Conservation (phyloP, 1,140 invertebrate species). For the Drosophila aff. region DNA sequence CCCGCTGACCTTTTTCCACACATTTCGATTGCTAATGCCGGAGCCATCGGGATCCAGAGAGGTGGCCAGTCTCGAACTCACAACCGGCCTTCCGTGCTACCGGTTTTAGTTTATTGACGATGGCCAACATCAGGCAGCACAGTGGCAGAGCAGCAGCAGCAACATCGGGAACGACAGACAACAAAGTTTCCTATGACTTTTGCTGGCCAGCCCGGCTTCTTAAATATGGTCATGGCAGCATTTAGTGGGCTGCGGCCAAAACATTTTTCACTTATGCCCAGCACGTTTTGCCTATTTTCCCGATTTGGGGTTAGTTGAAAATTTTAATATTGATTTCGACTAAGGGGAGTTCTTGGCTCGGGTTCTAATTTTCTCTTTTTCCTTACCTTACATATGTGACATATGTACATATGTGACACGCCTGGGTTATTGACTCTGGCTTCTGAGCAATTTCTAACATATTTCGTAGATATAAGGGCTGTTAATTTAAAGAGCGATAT, state of each 20-base stretch:
- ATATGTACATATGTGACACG: constrained; percentile 23
- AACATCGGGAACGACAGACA: constrained; percentile 28
- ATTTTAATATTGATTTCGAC: constrained; percentile 26
- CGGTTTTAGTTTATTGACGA: constrained; percentile 80
- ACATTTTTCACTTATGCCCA: constrained; percentile 75
- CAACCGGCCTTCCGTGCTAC: constrained; percentile 75
- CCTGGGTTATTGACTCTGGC: background rate
- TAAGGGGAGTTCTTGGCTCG: constrained; percentile 20
- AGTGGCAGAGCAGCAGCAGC: constrained; percentile 22
- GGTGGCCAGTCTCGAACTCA: constrained; percentile 40
- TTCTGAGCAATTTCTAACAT: background rate
- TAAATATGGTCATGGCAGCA: constrained; percentile 71
- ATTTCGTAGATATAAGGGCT: background rate
- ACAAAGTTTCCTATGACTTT: constrained; percentile 66
- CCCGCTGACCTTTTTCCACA: constrained; percentile 71
- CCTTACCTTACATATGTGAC: constrained; percentile 3
- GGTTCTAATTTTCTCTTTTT: constrained; percentile 67
- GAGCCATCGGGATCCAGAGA: constrained; percentile 42
- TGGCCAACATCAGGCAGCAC: constrained; percentile 28
- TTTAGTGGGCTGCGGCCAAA: constrained; percentile 63
- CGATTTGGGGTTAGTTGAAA: constrained; percentile 61
- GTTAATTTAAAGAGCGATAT: background rate
- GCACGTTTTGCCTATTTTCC: constrained; percentile 77
- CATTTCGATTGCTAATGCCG: constrained; percentile 52
- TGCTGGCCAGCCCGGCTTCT: constrained; percentile 46